phyloP scores from a whole-genome alignment of 2,888 invertebrate species.

The Globia sparganii region DNA sequence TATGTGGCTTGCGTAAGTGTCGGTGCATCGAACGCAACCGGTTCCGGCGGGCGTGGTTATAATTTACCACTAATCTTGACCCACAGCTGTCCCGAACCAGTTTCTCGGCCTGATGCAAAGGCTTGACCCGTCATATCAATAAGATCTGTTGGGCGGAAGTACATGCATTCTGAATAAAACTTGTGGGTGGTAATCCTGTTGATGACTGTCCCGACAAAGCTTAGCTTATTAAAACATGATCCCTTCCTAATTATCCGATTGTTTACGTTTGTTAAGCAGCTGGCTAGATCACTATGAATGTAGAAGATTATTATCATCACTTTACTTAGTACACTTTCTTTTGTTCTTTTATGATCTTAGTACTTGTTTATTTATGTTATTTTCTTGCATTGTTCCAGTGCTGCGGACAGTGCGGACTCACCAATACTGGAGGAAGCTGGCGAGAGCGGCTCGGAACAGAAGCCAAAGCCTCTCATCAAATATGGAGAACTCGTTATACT shows the following conservation, averaged over 20 bases:
- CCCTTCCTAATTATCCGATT: slow-evolving; percentile 25
- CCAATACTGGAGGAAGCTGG: slow-evolving; percentile 94
- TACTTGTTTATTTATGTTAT: slow-evolving; percentile 14
- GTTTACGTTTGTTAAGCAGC: slow-evolving; percentile 36
- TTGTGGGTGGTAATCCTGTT: slow-evolving; percentile 71
- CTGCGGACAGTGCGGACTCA: slow-evolving; percentile 92
- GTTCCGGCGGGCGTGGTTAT: slow-evolving; percentile 77
- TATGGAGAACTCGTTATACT: slow-evolving; percentile 98
- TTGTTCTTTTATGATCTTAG: slow-evolving; percentile 30
- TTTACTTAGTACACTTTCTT: slow-evolving; percentile 19
- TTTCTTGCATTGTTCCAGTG: slow-evolving; percentile 80
- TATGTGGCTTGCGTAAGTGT: slow-evolving; percentile 74
- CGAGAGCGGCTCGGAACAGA: slow-evolving; percentile 93
- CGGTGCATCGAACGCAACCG: slow-evolving; percentile 84
- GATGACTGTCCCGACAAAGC: slow-evolving; percentile 56
- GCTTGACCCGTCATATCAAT: slow-evolving; percentile 75
- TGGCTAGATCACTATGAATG: slow-evolving; percentile 28
- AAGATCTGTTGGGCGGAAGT: slow-evolving; percentile 77
- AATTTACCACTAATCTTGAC: slow-evolving; percentile 88
- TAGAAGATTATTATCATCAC: neutral
- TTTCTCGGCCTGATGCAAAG: slow-evolving; percentile 74
- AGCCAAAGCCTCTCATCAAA: slow-evolving; percentile 94
- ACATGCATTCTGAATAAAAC: slow-evolving; percentile 58
- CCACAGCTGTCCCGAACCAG: slow-evolving; percentile 84
- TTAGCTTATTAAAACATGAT: slow-evolving; percentile 47